Evolutionary conservation across 1,140 invertebrate genomes (phyloP), one percentile per base, ranked within the genome.

Genomic region (Aethina tumida): DNA sequence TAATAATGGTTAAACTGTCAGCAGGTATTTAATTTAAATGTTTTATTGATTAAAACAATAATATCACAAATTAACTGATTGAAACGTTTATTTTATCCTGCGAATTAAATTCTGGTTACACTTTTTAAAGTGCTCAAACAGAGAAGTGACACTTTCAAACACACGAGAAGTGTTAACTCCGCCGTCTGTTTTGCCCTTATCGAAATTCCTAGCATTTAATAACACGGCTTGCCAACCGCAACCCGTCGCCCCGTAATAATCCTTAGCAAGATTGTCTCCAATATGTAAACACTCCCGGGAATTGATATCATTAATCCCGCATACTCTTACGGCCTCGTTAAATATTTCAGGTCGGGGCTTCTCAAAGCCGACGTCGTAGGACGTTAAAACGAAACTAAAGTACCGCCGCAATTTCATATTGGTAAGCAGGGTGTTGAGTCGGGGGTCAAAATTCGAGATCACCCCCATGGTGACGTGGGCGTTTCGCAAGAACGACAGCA

Each of bases 391-490:
- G 66, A 91, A 92, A 45, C 81, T 69, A 65, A 92, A 88, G 52
- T 77, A 78, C 12, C 72, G 55, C 28, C 64, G 50, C 4, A 92
- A 58, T 13, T 70, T 70, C 6, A 77, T 63, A 41, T 74, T 74
- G 3, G 56, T 31, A 13, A 93, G 62, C 36, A 91, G 70, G 3
- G 64, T 62, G 32, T 76, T 65, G 1, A 92, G 62, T 32, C 86
- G 68, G 28, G 83, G 76, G 66, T 93, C 88, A 67, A 83, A 89
- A 64, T 94, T 94, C 7, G 87, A 89, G 46, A 93, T 79, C 0
- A 89, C 73, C n/a, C 87, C 88, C 12, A 92, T 39, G 5, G 63
- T 50, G n/a, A 78, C 46, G 24, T 61, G 50, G 15, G 48, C 56
- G 10, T 52, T 30, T 5, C 9, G 7, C 15, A 27, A 29, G 37